Evolutionary conservation across 2,113 vertebrate genomes (phyloP).

Genomic region (Heloderma charlesbogerti): DNA sequence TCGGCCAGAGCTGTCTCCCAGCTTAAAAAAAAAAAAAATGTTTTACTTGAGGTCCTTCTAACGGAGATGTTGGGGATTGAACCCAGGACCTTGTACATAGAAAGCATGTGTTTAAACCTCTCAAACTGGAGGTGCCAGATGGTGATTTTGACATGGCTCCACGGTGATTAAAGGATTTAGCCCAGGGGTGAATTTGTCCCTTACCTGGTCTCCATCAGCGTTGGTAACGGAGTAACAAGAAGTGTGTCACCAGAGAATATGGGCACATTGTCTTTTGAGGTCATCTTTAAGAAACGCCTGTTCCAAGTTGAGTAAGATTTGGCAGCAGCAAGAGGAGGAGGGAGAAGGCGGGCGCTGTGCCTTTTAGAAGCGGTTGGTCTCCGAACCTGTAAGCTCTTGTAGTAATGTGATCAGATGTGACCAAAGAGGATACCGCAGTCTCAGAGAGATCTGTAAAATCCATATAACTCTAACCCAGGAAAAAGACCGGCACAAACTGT

Average conservation of each 20-base stretch:
- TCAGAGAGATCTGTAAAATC: constrained; percentile 65
- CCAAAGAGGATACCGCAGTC: constrained; percentile 51
- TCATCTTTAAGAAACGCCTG: constrained; percentile 55
- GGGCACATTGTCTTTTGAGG: constrained; percentile 43
- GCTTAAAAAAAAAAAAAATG: too few species aligned
- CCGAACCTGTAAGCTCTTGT: constrained; percentile 56
- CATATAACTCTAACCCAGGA: constrained; percentile 48
- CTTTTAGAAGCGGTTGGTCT: constrained; percentile 62
- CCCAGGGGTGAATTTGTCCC: constrained; percentile 49
- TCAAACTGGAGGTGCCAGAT: constrained; percentile 39
- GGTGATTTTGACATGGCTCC: constrained; percentile 50
- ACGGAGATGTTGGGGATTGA: not conserved
- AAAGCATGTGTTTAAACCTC: not conserved
- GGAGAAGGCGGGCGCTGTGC: constrained; percentile 46
- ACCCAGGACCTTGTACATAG: not conserved
- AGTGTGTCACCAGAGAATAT: constrained; percentile 36
- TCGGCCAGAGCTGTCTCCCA: too few species aligned
- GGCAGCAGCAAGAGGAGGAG: not conserved
- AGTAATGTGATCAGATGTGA: constrained; percentile 70
- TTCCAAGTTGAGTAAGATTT: constrained; percentile 46
- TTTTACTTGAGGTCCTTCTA: too few species aligned
- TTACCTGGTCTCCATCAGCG: constrained; percentile 58
- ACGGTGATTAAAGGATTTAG: constrained; percentile 42
- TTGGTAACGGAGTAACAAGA: constrained; percentile 70
- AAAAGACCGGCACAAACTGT: constrained; percentile 50